Conservation (phyloP, 1,140 invertebrate species). For the Drosophila prosaltans region DNA sequence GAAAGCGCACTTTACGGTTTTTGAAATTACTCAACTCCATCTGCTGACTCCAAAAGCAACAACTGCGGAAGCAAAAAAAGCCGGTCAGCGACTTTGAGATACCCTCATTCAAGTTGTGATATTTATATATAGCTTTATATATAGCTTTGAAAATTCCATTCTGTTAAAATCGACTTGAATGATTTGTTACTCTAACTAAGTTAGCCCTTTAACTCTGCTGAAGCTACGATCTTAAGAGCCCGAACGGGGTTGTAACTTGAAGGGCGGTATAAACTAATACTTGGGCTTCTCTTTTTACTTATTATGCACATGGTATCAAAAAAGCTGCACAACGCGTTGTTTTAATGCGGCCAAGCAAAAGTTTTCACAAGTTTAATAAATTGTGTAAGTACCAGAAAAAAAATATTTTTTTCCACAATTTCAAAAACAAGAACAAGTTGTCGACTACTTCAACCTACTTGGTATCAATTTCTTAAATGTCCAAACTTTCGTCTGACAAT, state of each 20-base stretch:
- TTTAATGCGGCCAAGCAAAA: slow-evolving; percentile 66
- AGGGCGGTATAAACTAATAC: no score
- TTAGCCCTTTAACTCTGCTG: no score
- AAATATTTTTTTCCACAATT: slow-evolving; percentile 21
- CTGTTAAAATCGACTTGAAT: no score
- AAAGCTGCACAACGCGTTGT: slow-evolving; percentile 54
- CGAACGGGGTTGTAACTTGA: no score
- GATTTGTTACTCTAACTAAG: no score
- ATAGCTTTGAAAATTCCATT: no score
- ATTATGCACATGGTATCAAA: slow-evolving; percentile 4
- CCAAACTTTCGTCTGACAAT: slow-evolving; percentile 70
- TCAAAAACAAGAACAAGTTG: slow-evolving; percentile 30
- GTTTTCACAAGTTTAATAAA: slow-evolving; percentile 56
- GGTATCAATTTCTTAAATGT: slow-evolving; percentile 74
- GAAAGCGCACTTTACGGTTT: slow-evolving; percentile 77
- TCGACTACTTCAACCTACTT: slow-evolving; percentile 39
- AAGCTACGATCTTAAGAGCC: no score
- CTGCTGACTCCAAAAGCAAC: slow-evolving; percentile 34
- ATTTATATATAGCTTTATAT: no score
- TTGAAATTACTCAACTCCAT: slow-evolving; percentile 62
- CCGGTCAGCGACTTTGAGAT: background rate
- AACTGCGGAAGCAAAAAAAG: slow-evolving; percentile 47
- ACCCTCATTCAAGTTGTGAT: background rate
- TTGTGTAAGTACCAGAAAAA: slow-evolving; percentile 34
- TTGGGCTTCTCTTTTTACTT: no score